Evolutionary conservation across 1,140 invertebrate genomes (phyloP).

Genomic region (Ephestia elutella): DNA sequence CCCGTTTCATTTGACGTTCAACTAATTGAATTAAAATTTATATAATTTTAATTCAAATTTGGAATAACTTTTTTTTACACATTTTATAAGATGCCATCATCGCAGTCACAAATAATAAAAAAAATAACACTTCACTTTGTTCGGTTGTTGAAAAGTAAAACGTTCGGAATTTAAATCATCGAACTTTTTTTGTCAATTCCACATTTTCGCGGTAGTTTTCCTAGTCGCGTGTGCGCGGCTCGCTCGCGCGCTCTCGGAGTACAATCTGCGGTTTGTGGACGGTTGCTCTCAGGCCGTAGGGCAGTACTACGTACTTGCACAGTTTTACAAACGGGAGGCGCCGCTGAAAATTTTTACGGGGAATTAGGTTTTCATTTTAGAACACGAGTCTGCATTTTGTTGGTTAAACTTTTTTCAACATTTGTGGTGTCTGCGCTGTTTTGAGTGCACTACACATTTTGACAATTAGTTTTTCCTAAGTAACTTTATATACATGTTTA

Average conservation of each 20-base stretch:
- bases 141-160: not conserved
- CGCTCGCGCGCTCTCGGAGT: slow-evolving; percentile 49
- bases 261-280: slow-evolving; percentile 42
- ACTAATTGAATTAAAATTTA: slow-evolving; percentile 7
- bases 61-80: not conserved
- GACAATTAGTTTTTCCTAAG: not conserved
- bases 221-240: slow-evolving; percentile 47
- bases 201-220: slow-evolving; percentile 69
- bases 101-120: not conserved
- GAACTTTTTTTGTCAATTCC: not conserved
- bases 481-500: too few relatives aligned
- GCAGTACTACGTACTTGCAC: not conserved
- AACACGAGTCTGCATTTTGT: not conserved
- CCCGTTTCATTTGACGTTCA: not conserved
- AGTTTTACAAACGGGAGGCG: not conserved
- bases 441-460: not conserved
- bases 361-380: not conserved
- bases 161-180: not conserved
- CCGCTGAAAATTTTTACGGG: not conserved
- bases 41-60: not conserved
- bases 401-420: not conserved
- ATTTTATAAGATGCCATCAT: not conserved
- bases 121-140: not conserved
- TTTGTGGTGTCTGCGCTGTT: slow-evolving; percentile 9
- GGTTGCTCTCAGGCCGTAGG: slow-evolving; percentile 2